Conservation (phyloP, 2,797 vertebrate genomes). For the Pteronotus mesoamericanus region DNA sequence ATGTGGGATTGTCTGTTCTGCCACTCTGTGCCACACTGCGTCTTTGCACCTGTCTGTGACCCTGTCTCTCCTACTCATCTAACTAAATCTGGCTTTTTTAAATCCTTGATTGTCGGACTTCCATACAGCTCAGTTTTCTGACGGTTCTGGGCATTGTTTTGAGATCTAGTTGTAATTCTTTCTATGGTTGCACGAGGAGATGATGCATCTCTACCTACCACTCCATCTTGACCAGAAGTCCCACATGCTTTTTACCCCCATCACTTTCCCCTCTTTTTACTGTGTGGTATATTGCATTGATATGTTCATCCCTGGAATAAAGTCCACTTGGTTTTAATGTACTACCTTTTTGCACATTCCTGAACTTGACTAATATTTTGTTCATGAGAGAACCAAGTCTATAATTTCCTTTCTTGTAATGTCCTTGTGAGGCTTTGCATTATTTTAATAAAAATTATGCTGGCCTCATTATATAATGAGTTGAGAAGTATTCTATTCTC, state of each 20-base stretch:
- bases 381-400: neutral
- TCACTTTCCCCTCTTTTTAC: neutral
- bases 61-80: too few species aligned
- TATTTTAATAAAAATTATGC: constrained; percentile 2
- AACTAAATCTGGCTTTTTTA: too few species aligned
- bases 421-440: neutral
- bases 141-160: too few species aligned
- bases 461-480: neutral
- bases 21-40: too few species aligned
- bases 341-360: neutral
- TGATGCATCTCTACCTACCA: too few species aligned
- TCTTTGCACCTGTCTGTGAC: too few species aligned
- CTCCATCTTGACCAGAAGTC: too few species aligned
- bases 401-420: constrained; percentile 14
- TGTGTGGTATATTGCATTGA: neutral
- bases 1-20: too few species aligned
- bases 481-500: neutral
- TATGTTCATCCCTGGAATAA: neutral
- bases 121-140: too few species aligned
- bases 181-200: too few species aligned
- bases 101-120: too few species aligned
- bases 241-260: neutral
- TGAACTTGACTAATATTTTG: neutral
- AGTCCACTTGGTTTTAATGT: neutral
- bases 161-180: too few species aligned